Base-by-base conservation (phyloP, 1,140 invertebrate genomes). In the Anadara kagoshimensis region DNA sequence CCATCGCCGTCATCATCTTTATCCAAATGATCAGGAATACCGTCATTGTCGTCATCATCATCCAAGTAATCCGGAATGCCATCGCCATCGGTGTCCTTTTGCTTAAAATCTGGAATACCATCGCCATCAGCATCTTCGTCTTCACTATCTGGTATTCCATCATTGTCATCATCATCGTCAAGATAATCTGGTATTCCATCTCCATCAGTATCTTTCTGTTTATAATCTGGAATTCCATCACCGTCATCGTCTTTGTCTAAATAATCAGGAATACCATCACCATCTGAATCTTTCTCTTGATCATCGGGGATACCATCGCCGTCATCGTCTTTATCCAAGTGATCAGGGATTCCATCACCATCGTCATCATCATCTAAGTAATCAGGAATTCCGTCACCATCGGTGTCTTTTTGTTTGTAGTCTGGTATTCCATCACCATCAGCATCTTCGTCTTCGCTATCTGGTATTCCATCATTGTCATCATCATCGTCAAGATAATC, bases 241-340 rank as follows among this genome's bases (percentile, higher is more conserved):
- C 78, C 74, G 57, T 86, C 83, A 51, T 63, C 68, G 65, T 84
- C 82, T 24, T 77, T 63, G 44, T 80, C 75, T 29, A 79, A 47
- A 24, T 79, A 68, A 59, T 87, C 83, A 5, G 82, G 78, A 36
- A 86, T 81, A 45, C 84, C 86, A 78, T 87, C 85, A 29, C 83
- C 83, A 73, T 89, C 85, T 26, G 76, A 83, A 73, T 89, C 86
- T 10, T 82, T 69, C 49, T 87, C 84, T 36, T 80, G 47, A 73
- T 87, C 59, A 61, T 88, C 86, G 7, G 86, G 86, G 47, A 87
- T 88, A 5, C 87, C 87, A 78, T 89, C 86, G 12, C 81, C 82
- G 72, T 89, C 86, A 72, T 22, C 81, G 10, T 82, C 85, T 44
- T 86, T 79, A 26, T 76, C 69, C 53, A 83, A 72, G 45, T 76